Evolutionary conservation across 2,113 vertebrate genomes (phyloP).

Genomic region (Formicarius rufipectus): DNA sequence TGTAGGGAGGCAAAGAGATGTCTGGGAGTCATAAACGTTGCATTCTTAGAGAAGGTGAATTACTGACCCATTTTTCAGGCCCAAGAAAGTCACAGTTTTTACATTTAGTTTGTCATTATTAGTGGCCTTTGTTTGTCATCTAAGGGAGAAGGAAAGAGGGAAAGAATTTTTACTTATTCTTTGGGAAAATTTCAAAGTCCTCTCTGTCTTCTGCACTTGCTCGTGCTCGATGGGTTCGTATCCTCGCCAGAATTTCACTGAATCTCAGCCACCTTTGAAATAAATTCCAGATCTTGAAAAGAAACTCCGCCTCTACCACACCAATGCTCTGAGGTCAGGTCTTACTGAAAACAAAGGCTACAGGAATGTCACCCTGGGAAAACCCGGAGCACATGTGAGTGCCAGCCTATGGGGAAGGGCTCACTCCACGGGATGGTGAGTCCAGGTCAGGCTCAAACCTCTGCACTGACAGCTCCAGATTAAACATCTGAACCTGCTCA

Average conservation of each 20-base stretch:
- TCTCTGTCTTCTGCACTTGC: neutral
- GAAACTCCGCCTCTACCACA: neutral
- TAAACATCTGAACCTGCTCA: neutral
- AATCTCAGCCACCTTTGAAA: neutral
- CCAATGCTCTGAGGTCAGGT: neutral
- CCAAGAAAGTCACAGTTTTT: neutral
- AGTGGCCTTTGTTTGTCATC: neutral
- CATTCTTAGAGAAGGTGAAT: neutral
- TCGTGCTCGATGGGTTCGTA: rapidly evolving
- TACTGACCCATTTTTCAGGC: neutral
- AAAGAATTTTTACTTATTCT: neutral
- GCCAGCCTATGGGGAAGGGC: rapidly evolving
- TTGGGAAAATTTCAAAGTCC: neutral
- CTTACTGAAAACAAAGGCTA: neutral
- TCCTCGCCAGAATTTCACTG: neutral
- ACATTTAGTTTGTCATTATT: neutral
- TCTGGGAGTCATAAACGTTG: neutral
- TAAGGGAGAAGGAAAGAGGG: neutral
- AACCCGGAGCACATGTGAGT: neutral
- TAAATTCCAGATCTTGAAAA: neutral
- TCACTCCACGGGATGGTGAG: neutral
- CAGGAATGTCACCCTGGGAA: neutral
- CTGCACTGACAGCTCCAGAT: neutral
- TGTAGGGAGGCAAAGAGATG: neutral
- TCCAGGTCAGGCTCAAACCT: neutral